Conservation (phyloP, 2,113 vertebrate genomes). For the Andinoacara biseriatus region DNA sequence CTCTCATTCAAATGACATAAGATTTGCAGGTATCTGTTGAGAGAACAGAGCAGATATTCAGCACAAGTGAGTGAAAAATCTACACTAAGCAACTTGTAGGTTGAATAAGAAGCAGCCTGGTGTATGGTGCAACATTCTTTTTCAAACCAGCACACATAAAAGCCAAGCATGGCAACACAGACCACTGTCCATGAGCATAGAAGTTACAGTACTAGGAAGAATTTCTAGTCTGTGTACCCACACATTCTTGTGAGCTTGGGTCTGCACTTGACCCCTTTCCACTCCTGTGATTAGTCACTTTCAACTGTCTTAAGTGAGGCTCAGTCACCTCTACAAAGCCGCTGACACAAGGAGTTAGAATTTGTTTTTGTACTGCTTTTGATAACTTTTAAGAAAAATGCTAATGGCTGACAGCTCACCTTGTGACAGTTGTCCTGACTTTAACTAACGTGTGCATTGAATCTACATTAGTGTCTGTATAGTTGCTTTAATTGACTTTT, state of each 20-base stretch:
- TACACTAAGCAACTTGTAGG: not conserved
- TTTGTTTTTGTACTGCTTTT: not conserved
- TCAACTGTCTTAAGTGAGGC: not conserved
- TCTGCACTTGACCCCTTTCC: not conserved
- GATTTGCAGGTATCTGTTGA: slow-evolving; percentile 90
- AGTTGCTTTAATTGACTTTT: not conserved
- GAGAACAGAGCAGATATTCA: slow-evolving; percentile 56
- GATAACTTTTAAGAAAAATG: not conserved
- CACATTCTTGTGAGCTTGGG: not conserved
- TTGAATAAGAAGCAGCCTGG: not conserved
- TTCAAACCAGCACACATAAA: too few species aligned
- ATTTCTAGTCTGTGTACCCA: slow-evolving; percentile 2
- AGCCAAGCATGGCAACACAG: too few species aligned
- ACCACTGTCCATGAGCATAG: too few species aligned
- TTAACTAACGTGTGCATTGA: not conserved
- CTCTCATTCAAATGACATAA: slow-evolving; percentile 93
- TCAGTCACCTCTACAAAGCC: not conserved
- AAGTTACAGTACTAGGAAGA: not conserved
- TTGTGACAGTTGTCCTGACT: not conserved
- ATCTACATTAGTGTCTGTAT: not conserved
- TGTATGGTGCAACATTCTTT: not conserved
- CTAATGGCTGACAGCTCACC: not conserved
- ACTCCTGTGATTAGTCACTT: not conserved
- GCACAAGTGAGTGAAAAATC: not conserved
- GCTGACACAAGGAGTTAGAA: not conserved